Evolutionary conservation across 2,113 vertebrate genomes (phyloP).

Genomic region (Hepsetus odoe): DNA sequence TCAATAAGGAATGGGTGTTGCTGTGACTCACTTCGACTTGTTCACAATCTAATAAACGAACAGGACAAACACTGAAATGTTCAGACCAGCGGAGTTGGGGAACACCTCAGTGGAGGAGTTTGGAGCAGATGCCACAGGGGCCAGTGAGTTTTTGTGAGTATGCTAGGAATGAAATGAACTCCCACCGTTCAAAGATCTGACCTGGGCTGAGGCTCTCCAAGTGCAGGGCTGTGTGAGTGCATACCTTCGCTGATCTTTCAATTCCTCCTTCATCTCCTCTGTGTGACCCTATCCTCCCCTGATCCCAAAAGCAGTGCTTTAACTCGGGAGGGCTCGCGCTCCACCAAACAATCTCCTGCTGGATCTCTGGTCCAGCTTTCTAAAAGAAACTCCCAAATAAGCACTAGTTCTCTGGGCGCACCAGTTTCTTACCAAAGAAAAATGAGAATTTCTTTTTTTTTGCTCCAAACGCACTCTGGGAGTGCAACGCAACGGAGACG

Average conservation of each 20-base stretch:
- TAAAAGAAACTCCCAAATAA: neutral
- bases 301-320: conserved; percentile 32
- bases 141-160: no score
- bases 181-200: neutral
- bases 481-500: neutral
- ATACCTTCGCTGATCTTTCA: conserved; percentile 24
- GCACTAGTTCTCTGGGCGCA: neutral
- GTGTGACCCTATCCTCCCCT: conserved; percentile 15
- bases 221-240: neutral
- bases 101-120: no score
- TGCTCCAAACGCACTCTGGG: neutral
- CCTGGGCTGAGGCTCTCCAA: neutral
- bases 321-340: neutral
- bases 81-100: no score
- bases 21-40: no score
- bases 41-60: no score
- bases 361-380: no score
- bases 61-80: no score
- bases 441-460: neutral
- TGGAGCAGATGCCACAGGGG: no score
- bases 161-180: neutral
- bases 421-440: no score
- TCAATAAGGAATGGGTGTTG: no score
- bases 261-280: conserved; percentile 6
- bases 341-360: conserved; percentile 2